phyloP scores from a whole-genome alignment of 2,888 invertebrate genomes.

The Agriopis leucophaearia region DNA sequence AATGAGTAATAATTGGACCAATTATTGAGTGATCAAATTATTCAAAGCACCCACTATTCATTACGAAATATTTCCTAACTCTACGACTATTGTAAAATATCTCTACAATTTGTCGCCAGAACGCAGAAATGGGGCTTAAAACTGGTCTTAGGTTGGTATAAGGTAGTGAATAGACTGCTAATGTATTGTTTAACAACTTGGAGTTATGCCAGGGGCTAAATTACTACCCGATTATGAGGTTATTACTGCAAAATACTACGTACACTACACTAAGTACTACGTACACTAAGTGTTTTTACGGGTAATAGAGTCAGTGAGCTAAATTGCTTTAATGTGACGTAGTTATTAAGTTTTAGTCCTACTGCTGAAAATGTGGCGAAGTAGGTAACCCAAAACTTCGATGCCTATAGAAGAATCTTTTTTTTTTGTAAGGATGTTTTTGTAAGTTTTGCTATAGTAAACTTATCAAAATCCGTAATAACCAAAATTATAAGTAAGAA shows the following conservation, averaged over 20 bases:
- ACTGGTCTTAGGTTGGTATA: conserved; percentile 13
- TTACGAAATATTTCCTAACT: conserved; percentile 27
- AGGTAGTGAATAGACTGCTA: conserved; percentile 22
- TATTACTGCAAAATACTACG: conserved; percentile 40
- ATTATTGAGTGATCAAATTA: conserved; percentile 35
- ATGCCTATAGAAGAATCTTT: no score
- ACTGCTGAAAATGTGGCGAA: not conserved
- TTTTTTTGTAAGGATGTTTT: no score
- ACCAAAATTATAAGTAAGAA: no score
- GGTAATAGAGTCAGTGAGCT: conserved; percentile 3
- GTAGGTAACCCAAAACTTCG: no score
- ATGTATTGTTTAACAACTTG: conserved; percentile 31
- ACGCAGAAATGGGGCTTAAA: conserved; percentile 11
- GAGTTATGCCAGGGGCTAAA: conserved; percentile 34
- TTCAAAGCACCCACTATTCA: conserved; percentile 30
- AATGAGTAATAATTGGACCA: conserved; percentile 35
- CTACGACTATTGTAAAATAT: conserved; percentile 19
- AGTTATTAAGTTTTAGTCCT: not conserved
- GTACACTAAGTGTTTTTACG: conserved; percentile 33
- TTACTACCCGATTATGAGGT: conserved; percentile 40
- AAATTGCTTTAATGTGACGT: not conserved
- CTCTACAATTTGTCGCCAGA: conserved; percentile 24
- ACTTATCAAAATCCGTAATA: not conserved
- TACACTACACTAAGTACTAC: conserved; percentile 36
- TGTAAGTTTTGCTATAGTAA: not conserved